Base-by-base conservation (phyloP, 2,113 vertebrate species). In the Istiophorus platypterus region DNA sequence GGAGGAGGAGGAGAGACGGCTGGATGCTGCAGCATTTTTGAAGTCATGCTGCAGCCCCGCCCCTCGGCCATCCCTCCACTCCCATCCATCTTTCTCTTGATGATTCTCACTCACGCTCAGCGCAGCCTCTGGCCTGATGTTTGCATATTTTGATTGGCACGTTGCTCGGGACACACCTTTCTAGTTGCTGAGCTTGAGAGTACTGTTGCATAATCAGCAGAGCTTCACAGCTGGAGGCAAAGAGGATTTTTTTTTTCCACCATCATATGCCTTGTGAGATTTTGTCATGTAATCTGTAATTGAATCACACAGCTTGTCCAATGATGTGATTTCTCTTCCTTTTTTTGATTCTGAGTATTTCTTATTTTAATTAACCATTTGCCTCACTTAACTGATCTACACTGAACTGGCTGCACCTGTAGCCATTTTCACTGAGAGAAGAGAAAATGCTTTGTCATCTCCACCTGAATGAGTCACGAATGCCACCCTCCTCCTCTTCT, bases 21-120 rank as follows among this genome's bases (percentile, higher is more conserved):
- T 84, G 89, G 93, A 94, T 93, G 94, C 93, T 94, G 94, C 94
- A 94, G 91, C 92, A 88, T 91, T 94, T 94, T 94, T 94, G 90
- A 94, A 92, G 85, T 91, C 91, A 71, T 82, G 91, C 92, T 92
- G 92, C 92, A 86, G 78, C 82, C 82, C 82, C 68, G 56, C 79
- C 77, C 68, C 68, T 64, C 65, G 27, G 49, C 73, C 80, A 69
- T 77, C 63, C 65, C 85, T 85, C 81, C 57, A 59, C 47, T 74
- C 45, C 80, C 72, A 71, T 89, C 85, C 64, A 61, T 74, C 70
- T 66, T 76, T 58, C 78, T 72, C 68, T 74, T 45, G 45, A 31
- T 81, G 87, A 78, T 49, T 56, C 72, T 72, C 81, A 76, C 77
- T 76, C 77, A 68, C 64, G 62, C 57, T 66, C 71, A 45, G 61